A percentile compares a stretch with the other conserved stretches of the same genome.
Conservation (phyloP, 1,140 invertebrate species). For the Polyergus mexicanus region DNA sequence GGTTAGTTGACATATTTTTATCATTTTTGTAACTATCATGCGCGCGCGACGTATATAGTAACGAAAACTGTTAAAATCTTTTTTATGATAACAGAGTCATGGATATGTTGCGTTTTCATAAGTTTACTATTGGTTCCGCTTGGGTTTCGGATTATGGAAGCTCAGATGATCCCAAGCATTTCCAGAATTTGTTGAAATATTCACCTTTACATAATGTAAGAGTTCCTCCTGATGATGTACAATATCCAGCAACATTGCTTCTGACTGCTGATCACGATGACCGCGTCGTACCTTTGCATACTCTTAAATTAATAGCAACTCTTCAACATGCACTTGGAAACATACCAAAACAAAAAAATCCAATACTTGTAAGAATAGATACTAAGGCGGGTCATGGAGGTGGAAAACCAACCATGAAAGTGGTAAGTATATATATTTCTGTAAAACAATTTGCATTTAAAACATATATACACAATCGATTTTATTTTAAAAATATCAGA, state of each 20-base stretch:
- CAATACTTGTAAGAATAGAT: conserved; percentile 95
- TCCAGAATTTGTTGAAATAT: conserved; percentile 95
- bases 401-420: conserved; percentile 98
- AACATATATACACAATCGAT: background rate
- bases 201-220: conserved; percentile 98
- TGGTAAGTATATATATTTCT: conserved; percentile 87
- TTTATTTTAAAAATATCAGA: conserved; percentile 47
- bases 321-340: conserved; percentile 92
- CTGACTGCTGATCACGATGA: conserved; percentile 99
- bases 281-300: conserved; percentile 98
- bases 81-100: conserved; percentile 91
- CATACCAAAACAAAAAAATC: conserved; percentile 92
- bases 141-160: conserved; percentile 99
- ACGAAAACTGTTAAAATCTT: background rate
- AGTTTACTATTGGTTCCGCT: conserved; percentile 98
- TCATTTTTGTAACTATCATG: background rate
- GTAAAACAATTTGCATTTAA: too few relatives aligned
- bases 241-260: conserved; percentile 97
- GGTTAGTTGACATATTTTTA: conserved; percentile 88
- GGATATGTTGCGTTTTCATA: conserved; percentile 99
- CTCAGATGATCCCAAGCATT: conserved; percentile 95
- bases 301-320: conserved; percentile 97
- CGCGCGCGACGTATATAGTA: background rate
- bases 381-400: conserved; percentile 98
- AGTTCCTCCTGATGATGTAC: conserved; percentile 87